These are phyloP conservation scores for Polyommatus icarus DNA, from an alignment of 2,888 invertebrate genomes.

Conservation along the genomic window DNA sequence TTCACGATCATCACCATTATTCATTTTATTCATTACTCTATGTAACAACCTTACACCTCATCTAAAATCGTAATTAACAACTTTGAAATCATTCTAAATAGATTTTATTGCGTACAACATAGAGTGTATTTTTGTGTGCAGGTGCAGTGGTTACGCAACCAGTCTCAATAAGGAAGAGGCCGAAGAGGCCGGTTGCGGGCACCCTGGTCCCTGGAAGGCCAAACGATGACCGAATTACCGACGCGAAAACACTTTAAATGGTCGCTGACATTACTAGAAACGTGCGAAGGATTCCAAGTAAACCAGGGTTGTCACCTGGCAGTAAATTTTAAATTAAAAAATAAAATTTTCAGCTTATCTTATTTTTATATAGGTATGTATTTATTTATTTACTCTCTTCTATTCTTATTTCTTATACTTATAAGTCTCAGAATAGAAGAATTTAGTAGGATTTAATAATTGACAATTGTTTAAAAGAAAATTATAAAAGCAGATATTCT, in stretches of 20 bases:
- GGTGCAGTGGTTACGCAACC: not conserved
- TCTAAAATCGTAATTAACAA: not conserved
- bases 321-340: not conserved
- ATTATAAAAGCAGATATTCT: too few species aligned
- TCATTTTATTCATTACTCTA: not conserved
- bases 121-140: not conserved
- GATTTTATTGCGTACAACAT: not conserved
- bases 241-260: slow-evolving; percentile 26
- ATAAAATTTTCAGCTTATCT: too few species aligned
- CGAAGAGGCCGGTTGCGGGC: slow-evolving; percentile 27
- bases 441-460: too few species aligned
- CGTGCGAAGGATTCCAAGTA: slow-evolving; percentile 16
- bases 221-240: slow-evolving; percentile 19
- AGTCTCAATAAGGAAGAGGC: slow-evolving; percentile 32
- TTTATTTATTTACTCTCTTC: too few species aligned
- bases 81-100: not conserved
- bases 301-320: not conserved
- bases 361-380: too few species aligned
- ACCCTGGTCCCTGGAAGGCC: slow-evolving; percentile 32
- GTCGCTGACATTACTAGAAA: slow-evolving; percentile 2
- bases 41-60: not conserved
- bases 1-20: not conserved
- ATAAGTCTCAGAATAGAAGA: too few species aligned
- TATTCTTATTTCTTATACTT: too few species aligned
- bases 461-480: too few species aligned